Evolutionary conservation across 2,888 invertebrate species (phyloP).

Genomic region (Tryphoninae sp.): DNA sequence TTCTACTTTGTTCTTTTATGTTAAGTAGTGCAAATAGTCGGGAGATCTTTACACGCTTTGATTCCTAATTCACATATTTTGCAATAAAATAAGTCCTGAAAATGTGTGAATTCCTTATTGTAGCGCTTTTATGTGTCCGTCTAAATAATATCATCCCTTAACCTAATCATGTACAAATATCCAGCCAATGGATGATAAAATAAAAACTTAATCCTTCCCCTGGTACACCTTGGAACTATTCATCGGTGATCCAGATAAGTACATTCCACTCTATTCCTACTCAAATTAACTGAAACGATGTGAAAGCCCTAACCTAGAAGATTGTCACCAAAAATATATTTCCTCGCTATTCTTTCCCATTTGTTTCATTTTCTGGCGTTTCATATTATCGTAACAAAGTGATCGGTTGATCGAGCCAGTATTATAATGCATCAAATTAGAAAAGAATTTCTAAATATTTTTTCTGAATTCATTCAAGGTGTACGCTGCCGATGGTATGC

Average conservation of each 20-base stretch:
- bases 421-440: too few relatives aligned
- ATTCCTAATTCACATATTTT: background rate
- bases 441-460: slow-evolving; percentile 23
- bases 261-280: slow-evolving; percentile 14
- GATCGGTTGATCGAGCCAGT: too few relatives aligned
- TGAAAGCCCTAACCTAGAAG: too few relatives aligned
- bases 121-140: background rate
- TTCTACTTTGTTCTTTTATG: too few relatives aligned
- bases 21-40: too few relatives aligned
- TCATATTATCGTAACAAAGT: too few relatives aligned
- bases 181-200: background rate
- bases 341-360: too few relatives aligned
- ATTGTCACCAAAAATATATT: too few relatives aligned
- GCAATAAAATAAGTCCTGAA: background rate
- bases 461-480: slow-evolving; percentile 70
- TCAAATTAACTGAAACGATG: background rate
- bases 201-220: background rate
- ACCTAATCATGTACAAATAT: background rate
- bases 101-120: background rate
- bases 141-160: too few relatives aligned
- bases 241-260: background rate
- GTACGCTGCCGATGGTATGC: slow-evolving; percentile 86
- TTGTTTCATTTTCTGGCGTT: too few relatives aligned
- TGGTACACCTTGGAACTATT: background rate
- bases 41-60: too few relatives aligned